Percentiles rank a stretch among this genome's conserved stretches.
phyloP scores from a whole-genome alignment of 1,140 invertebrate genomes.

The Drosophila cardini region DNA sequence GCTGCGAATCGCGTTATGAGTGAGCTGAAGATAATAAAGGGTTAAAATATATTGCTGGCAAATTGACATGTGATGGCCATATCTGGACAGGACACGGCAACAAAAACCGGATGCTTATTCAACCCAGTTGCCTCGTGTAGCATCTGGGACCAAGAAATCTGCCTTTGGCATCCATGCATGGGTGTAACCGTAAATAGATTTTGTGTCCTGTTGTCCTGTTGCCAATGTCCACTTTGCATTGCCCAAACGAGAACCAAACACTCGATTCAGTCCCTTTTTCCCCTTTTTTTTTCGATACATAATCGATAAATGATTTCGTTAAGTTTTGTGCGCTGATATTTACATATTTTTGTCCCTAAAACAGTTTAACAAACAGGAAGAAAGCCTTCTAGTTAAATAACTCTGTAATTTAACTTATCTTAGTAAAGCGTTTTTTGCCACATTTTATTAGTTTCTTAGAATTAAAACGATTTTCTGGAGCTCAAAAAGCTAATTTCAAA shows the following conservation, averaged over 20 bases:
- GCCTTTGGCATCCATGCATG: conserved; percentile 22
- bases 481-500: too few species aligned
- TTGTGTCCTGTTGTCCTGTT: not conserved
- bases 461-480: too few species aligned
- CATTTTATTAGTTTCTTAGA: too few species aligned
- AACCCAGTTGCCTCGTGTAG: conserved; percentile 18
- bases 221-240: conserved; percentile 37
- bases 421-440: too few species aligned
- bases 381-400: too few species aligned
- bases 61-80: conserved; percentile 48
- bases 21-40: not conserved
- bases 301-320: conserved; percentile 83
- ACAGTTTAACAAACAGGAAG: too few species aligned
- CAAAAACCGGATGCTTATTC: conserved; percentile 37
- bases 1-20: not conserved
- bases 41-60: conserved; percentile 24
- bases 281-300: conserved; percentile 31
- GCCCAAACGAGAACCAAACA: conserved; percentile 48
- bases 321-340: conserved; percentile 54
- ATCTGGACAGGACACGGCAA: conserved; percentile 12
- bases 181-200: conserved; percentile 36
- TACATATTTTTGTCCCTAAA: not conserved
- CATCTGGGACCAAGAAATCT: conserved; percentile 10
- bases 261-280: conserved; percentile 46
- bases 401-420: too few species aligned